Base-by-base conservation (phyloP, 2,888 invertebrate species). In the Encarsia formosa region DNA sequence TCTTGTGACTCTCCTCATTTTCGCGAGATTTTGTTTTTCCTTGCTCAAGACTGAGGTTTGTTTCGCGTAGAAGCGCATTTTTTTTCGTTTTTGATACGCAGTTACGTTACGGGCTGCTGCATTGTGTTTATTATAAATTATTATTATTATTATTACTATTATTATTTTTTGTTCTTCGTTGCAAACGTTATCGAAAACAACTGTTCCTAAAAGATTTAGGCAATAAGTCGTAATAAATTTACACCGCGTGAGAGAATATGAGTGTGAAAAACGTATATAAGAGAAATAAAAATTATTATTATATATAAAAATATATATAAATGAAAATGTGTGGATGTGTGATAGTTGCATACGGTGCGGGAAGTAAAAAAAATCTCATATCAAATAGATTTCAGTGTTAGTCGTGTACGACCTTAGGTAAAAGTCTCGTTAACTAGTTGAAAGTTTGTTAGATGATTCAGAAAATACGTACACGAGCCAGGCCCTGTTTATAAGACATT, bases 361-460 rank as follows among this genome's bases (percentile, higher is more conserved):
- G 49, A 49, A 56, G 37, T 54, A 43, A 65, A 64, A 65, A 63
- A 62, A 68, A 69, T 73, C 70, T 71, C 73, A 73, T 73, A 74
- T 74, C 73, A 73, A 64, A 68, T 72, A 72, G 73, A 73, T 72
- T 71, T 73, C 69, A 69, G 66, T 74, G 73, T 73, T 74, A 74
- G 73, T 68, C 67, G 70, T 72, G 72, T 72, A 72, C 68, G 70
- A 65, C 64, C 60, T 64, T 69, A 67, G 68, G 63, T 67, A 70
- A 66, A 68, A 71, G 68, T 71, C 69, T 73, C 72, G 73, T 74
- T 73, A 73, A 70, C 70, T 72, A 73, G 69, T 74, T 71, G 67
- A 69, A 68, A 69, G 65, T 70, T 69, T 68, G 67, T 68, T 69
- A 69, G 69, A 65, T 67, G 66, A 69, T 68, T 69, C 66, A 62